Conservation (phyloP, 2,888 invertebrate genomes). For the Octonoba sinensis region DNA sequence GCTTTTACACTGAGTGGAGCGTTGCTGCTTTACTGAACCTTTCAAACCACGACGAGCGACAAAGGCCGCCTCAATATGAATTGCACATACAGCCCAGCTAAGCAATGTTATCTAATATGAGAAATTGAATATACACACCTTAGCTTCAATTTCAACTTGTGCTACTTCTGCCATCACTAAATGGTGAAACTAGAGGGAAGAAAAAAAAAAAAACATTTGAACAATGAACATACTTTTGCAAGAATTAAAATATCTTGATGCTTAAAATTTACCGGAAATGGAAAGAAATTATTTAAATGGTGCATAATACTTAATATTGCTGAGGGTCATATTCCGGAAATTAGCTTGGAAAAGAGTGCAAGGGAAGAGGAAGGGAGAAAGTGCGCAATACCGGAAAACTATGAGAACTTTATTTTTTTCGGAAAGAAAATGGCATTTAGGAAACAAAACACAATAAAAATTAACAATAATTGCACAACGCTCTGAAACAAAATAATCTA, state of each 20-base stretch:
- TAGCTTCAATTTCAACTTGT: conserved; percentile 36
- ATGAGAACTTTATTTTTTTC: too few species aligned
- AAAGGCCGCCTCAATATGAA: conserved; percentile 11
- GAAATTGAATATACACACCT: conserved; percentile 26
- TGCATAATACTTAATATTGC: neutral
- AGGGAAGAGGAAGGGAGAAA: too few species aligned
- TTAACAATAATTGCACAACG: too few species aligned
- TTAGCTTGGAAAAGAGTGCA: too few species aligned
- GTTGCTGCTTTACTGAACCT: conserved; percentile 53
- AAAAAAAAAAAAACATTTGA: conserved; percentile 14
- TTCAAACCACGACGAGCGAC: conserved; percentile 25
- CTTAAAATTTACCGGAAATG: neutral
- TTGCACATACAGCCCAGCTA: too few species aligned
- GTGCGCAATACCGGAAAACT: too few species aligned
- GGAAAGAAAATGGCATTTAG: too few species aligned
- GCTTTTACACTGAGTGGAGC: too few species aligned
- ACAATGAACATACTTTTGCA: too few species aligned
- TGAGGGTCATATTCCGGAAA: too few species aligned
- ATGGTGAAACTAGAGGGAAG: conserved; percentile 66
- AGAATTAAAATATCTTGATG: neutral
- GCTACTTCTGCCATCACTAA: conserved; percentile 59
- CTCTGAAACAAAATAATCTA: neutral
- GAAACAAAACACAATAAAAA: too few species aligned
- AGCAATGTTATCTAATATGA: neutral
- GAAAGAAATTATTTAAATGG: neutral